A percentile compares a stretch with the other conserved stretches of the same genome.
Conservation (phyloP, 53 echinoderm and acorn worm genomes). For the Actinopyga echinites region DNA sequence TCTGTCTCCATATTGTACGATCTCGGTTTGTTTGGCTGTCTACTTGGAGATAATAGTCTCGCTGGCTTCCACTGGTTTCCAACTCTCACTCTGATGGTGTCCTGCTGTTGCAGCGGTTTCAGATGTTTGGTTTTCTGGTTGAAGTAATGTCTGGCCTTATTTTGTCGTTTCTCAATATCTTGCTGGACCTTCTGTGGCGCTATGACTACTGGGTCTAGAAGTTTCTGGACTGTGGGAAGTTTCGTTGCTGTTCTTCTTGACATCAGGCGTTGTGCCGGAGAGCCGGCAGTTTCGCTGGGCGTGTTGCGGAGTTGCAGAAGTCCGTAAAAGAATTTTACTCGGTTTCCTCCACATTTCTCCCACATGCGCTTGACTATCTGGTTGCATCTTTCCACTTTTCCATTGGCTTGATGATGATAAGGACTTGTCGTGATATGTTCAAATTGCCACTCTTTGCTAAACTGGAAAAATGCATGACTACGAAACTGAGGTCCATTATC, state of each 20-base stretch:
- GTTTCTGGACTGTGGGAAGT: conserved; percentile 15
- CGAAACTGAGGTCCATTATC: conserved; percentile 38
- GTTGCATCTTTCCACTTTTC: conserved; percentile 30
- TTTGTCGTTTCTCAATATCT: background rate
- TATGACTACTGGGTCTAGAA: background rate
- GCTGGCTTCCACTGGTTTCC: conserved; percentile 39
- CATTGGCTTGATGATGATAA: conserved; percentile 35
- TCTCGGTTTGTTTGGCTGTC: conserved; percentile 2
- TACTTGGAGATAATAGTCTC: conserved; percentile 2
- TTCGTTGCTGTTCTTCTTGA: conserved; percentile 33
- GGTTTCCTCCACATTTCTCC: conserved; percentile 22
- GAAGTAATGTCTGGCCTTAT: conserved; percentile 16
- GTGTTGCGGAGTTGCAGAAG: conserved; percentile 8
- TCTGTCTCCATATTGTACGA: conserved; percentile 2
- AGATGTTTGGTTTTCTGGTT: conserved; percentile 3
- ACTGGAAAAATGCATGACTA: conserved; percentile 22
- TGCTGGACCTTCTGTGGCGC: background rate
- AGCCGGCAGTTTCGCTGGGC: background rate
- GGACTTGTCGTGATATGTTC: conserved; percentile 23
- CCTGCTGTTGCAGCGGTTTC: background rate
- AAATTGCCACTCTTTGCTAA: conserved; percentile 11
- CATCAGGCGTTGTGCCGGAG: conserved; percentile 32
- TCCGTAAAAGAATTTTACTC: conserved; percentile 20
- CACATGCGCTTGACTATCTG: conserved; percentile 14
- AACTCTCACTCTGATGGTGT: conserved; percentile 17